Evolutionary conservation across 1,140 invertebrate species (phyloP), one percentile per base, ranked within the genome.

Genomic region (Drosophila pectinifera): DNA sequence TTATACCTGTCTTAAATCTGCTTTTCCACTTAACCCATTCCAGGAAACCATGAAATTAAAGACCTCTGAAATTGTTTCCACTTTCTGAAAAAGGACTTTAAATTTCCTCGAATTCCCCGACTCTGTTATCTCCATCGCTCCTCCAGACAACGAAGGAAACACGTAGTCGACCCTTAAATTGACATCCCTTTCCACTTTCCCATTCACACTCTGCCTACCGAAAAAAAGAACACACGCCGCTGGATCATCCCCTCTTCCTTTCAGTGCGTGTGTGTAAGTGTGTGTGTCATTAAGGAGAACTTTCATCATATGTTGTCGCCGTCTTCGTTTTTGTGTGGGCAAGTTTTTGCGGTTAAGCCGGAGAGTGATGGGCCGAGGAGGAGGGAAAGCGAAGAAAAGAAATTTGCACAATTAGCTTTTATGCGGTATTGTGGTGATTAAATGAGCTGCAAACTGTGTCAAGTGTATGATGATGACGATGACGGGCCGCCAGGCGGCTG

Each of bases 371-470:
- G 57, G 62, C 63, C 42, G 34, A 28, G 36, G 14, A 10, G 38
- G 22, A 55, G 57, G 39, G 16, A 70, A 51, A 22, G 42, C 45
- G 45, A 45, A 20, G 42, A 63, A 55, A 63, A 70, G 64, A 70
- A 78, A 78, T 63, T 86, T 86, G 74, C 83, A 86, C 84, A 86
- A 86, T 86, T 86, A 88, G 83, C 83, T 86, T 86, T 86, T 81
- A 86, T 86, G 83, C 67, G 70, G 70, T 58, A 83, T 88, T 88
- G 83, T 88, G 70, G 70, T 80, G 83, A 88, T 86, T 86, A 88
- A 86, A 88, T 86, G 83, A 86, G 83, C 83, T 86, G 83, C 83
- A 88, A 86, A 86, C 75, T 79, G 83, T 88, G 83, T 88, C 70
- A 83, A 88, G 83, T 83, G 83, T 83, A 72, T 64, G 64, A 72